A percentile compares a stretch with the other conserved stretches of the same genome.
phyloP scores from a whole-genome alignment of 2,888 invertebrate genomes.

The Creontiades dilutus region DNA sequence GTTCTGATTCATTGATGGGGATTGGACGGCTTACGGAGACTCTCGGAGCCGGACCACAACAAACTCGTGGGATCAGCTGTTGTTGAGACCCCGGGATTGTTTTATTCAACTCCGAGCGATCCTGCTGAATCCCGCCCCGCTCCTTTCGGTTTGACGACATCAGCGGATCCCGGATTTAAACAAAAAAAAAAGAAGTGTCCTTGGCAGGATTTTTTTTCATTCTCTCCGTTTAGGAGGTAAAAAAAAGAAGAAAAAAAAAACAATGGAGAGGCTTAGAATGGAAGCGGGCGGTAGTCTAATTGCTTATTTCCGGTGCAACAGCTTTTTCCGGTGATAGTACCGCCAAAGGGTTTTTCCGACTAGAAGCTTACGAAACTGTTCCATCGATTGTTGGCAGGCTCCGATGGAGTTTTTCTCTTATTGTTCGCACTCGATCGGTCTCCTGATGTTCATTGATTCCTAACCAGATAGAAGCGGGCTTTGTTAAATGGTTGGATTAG shows the following conservation, averaged over 20 bases:
- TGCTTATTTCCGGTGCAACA: slow-evolving; percentile 30
- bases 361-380: neutral
- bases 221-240: too few relatives aligned
- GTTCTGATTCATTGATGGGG: neutral
- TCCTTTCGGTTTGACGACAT: neutral
- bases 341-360: neutral
- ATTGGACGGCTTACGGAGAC: neutral
- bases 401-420: neutral
- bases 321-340: slow-evolving; percentile 2
- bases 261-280: slow-evolving; percentile 9
- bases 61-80: neutral
- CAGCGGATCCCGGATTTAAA: neutral
- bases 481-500: too few relatives aligned
- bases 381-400: neutral
- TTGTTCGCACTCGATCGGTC: neutral
- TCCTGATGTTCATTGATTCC: neutral
- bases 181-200: neutral
- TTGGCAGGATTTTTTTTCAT: neutral
- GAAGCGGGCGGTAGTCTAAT: neutral
- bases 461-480: too few relatives aligned
- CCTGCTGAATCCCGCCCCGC: neutral
- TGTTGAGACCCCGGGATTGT: neutral
- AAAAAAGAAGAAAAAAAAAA: neutral
- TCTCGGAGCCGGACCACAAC: neutral
- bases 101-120: neutral